Evolutionary conservation across 2,888 invertebrate species (phyloP).

Genomic region (Acleris literana): DNA sequence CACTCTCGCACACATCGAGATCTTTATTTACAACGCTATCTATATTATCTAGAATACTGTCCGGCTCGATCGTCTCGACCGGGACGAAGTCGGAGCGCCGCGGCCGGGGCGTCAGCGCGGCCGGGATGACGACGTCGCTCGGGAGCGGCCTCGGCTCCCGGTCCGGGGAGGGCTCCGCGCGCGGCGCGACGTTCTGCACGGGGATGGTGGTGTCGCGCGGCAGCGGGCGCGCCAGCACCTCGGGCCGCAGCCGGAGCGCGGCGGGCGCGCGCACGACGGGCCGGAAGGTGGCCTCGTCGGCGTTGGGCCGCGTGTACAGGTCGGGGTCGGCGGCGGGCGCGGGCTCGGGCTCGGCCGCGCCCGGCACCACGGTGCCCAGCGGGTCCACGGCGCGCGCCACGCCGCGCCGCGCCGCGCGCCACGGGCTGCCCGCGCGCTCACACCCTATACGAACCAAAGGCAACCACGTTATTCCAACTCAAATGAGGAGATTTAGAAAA

Average conservation of each 20-base stretch:
- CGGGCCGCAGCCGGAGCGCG: constrained; percentile 55
- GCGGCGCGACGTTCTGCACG: constrained; percentile 51
- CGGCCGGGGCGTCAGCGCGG: constrained; percentile 43
- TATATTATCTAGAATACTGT: neutral
- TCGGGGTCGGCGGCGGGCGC: constrained; percentile 64
- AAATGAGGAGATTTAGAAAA: constrained; percentile 52
- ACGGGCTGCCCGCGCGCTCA: constrained; percentile 51
- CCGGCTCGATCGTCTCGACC: neutral
- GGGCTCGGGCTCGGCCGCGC: constrained; percentile 14
- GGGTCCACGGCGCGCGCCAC: constrained; percentile 90
- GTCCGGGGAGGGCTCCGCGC: constrained; percentile 37
- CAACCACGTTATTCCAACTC: constrained; percentile 78
- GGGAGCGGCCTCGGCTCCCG: constrained; percentile 47
- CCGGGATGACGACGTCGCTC: constrained; percentile 52
- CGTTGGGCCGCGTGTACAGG: constrained; percentile 74
- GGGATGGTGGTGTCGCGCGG: constrained; percentile 67
- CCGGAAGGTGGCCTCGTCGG: constrained; percentile 88
- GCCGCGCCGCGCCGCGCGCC: constrained; percentile 58
- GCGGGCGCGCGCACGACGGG: constrained; percentile 85
- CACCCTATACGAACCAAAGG: constrained; percentile 94
- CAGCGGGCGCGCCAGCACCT: constrained; percentile 41
- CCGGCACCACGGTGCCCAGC: constrained; percentile 87
- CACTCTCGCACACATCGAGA: constrained; percentile 47
- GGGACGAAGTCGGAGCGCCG: constrained; percentile 10
- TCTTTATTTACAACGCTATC: constrained; percentile 43